Conservation (phyloP, 1,140 invertebrate genomes). For the Drosophila ogumai region DNA sequence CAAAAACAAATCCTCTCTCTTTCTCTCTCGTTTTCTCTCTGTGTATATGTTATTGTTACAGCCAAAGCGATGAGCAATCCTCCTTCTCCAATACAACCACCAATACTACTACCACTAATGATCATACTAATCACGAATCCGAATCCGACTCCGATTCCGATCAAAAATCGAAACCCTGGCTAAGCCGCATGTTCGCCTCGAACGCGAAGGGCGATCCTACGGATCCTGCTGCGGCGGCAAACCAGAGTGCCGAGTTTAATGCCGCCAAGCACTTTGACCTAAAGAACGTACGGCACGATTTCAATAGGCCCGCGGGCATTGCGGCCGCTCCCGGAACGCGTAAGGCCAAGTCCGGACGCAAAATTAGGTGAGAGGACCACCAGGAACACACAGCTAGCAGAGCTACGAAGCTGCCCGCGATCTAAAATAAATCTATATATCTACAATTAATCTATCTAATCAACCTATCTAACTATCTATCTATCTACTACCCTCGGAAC, state of each 20-base stretch:
- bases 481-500: conserved; percentile 32
- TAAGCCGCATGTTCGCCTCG: conserved; percentile 79
- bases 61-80: conserved; percentile 81
- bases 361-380: conserved; percentile 84
- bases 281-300: conserved; percentile 80
- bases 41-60: conserved; percentile 84
- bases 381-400: conserved; percentile 11
- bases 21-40: conserved; percentile 68
- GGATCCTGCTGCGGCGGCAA: conserved; percentile 32
- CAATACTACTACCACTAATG: conserved; percentile 73
- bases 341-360: conserved; percentile 81
- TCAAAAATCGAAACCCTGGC: conserved; percentile 80
- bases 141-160: conserved; percentile 65
- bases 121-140: conserved; percentile 72
- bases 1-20: conserved; percentile 68
- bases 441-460: conserved; percentile 51
- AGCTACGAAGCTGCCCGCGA: conserved; percentile 50
- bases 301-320: conserved; percentile 82
- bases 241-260: conserved; percentile 67
- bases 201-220: conserved; percentile 51
- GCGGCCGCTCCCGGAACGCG: conserved; percentile 75
- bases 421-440: conserved; percentile 24
- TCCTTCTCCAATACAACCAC: conserved; percentile 75
- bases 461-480: conserved; percentile 50
- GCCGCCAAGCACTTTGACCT: conserved; percentile 83